Evolutionary conservation across 2,797 vertebrate genomes (phyloP).

Genomic region (Enteromius afrohamiltoni): DNA sequence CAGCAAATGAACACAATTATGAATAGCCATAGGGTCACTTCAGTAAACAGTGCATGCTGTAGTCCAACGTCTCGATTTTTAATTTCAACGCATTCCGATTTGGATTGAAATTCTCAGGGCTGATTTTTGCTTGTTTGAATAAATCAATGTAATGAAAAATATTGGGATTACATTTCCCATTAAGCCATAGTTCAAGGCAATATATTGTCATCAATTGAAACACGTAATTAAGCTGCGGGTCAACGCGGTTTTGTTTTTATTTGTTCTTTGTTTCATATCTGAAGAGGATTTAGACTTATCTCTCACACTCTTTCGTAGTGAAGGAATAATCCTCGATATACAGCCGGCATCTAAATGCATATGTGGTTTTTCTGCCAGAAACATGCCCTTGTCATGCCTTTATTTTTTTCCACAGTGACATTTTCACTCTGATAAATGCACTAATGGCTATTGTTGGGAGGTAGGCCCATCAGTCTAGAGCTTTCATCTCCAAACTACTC

Average conservation of each 20-base stretch:
- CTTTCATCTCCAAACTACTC: constrained; percentile 68
- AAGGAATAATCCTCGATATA: constrained; percentile 30
- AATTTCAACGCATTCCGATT: constrained; percentile 29
- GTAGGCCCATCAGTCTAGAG: constrained; percentile 55
- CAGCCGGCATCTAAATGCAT: constrained; percentile 39
- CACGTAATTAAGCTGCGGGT: constrained; percentile 68
- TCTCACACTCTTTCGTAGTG: neutral
- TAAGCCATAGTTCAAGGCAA: constrained; percentile 35
- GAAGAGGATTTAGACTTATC: constrained; percentile 35
- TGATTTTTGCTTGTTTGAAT: constrained; percentile 35
- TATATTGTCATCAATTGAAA: constrained; percentile 35
- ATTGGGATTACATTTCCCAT: constrained; percentile 38
- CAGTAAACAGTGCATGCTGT: constrained; percentile 35
- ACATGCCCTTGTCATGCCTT: constrained; percentile 40
- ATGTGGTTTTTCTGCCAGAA: constrained; percentile 14
- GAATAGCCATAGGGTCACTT: constrained; percentile 48
- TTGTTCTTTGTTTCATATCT: constrained; percentile 55
- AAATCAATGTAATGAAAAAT: constrained; percentile 46
- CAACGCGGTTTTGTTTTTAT: constrained; percentile 51
- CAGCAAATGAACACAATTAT: constrained; percentile 59
- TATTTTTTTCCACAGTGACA: constrained; percentile 45
- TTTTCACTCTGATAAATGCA: constrained; percentile 53
- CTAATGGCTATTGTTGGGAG: constrained; percentile 58
- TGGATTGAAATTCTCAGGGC: constrained; percentile 39
- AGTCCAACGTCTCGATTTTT: constrained; percentile 22